Evolutionary conservation across 2,888 invertebrate genomes (phyloP), one percentile per base, ranked within the genome.

Genomic region (Rhagonycha lutea): DNA sequence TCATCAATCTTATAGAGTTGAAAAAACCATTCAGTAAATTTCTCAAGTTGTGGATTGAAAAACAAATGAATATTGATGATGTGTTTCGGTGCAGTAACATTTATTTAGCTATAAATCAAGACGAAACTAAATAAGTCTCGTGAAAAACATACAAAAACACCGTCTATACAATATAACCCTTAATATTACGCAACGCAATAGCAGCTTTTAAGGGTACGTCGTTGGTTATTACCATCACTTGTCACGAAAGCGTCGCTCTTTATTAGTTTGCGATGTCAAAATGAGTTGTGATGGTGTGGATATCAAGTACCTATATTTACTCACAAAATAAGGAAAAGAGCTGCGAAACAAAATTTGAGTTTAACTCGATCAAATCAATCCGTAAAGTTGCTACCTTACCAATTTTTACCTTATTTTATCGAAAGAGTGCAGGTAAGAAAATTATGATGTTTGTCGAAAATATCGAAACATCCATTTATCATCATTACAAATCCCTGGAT

Each of bases 181-280:
- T 69, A 32, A 73, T 73, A 73, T 47, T 70, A 14, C 63, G 47
- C 63, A 60, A 69, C 69, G 62, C 68, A 69, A 62, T 69, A 47
- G 69, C 47, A 32, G 60, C 12, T 70, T 71, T 76, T 62, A 76
- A 70, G 76, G 76, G 76, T 76, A 76, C 73, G 76, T 76, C 76
- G 32, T 11, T 28, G 71, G 68, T 47, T 74, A 76, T 76, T 76
- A 76, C 73, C 76, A 69, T 76, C 76, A 76, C 71, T 76, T 73
- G 76, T 76, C 76, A 76, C 76, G 73, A 71, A 76, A 76, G 70
- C 73, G 76, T 68, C 76, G 32, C 68, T 76, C 76, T 76, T 72
- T 76, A 76, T 76, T 76, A 76, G 71, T 68, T 73, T 71, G 71
- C 73, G 68, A 69, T 67, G 76, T 60, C 63, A 28, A 68, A 70